Base-by-base conservation (phyloP, 2,797 vertebrate species). In the Hydrocynus forskahlii region DNA sequence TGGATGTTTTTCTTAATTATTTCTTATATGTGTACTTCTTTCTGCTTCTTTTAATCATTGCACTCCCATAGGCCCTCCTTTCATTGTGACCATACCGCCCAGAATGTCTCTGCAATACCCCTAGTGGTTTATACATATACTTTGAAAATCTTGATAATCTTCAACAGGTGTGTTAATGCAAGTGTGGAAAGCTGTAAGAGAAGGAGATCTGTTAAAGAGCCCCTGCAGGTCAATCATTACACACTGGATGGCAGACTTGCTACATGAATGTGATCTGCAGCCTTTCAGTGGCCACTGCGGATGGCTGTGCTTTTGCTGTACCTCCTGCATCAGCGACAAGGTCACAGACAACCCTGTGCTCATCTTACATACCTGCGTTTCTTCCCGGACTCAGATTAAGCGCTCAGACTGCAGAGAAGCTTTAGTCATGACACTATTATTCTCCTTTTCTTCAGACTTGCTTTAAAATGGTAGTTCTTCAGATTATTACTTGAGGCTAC, bases 211-310 rank as follows among this genome's bases (percentile, higher is more conserved):
- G n/a, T 1, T 6, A 7, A 12, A 59, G 35, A 74, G 8, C 17
- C 16, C 8, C 9, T 82, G 81, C 75, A 77, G 17, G 60, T 64
- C 63, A 69, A 38, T 16, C 2, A 7, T 25, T 82, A 38, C 48
- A 64, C 87, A 88, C 83, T 84, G 84, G 86, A 88, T 87, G 87
- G 86, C 84, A 87, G 81, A 75, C 59, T 84, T 78, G 77, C 43
- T 79, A 71, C 81, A 85, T 67, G 23, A 62, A 76, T 64, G 29
- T 12, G 38, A 40, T 23, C 45, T 57, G 35, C 19, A 23, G 35
- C 21, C 0, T 0, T 23, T 55, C 3, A 0, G 43, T 2, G 16
- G n/a, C 43, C 50, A 68, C 35, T 63, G 6, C 52, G 52, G 75
- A 78, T 52, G 48, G 75, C 43, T 50, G 19, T 43, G 23, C 7